These are phyloP conservation scores for Eidolon dupreanum DNA, from an alignment of 2,797 vertebrate species.

Conservation along the genomic window DNA sequence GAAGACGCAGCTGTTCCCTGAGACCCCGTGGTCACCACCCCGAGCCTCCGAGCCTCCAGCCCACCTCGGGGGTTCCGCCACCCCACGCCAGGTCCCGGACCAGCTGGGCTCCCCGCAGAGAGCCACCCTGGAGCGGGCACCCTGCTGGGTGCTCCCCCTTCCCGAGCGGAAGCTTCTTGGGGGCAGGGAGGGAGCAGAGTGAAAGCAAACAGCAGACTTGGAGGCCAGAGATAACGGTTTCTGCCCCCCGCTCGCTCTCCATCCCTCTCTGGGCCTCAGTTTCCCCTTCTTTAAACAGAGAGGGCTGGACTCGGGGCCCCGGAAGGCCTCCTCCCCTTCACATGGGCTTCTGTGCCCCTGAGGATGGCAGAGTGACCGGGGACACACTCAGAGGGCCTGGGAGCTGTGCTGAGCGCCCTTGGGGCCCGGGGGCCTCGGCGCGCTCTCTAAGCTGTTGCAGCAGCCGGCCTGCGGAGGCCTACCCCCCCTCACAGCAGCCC, in stretches of 20 bases:
- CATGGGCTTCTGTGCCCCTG: not conserved
- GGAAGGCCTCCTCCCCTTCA: not conserved
- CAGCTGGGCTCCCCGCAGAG: not conserved
- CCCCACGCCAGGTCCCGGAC: not conserved
- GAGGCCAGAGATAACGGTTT: not conserved
- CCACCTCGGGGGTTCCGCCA: not conserved
- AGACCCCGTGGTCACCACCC: accelerated
- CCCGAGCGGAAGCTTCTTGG: no score
- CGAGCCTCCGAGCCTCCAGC: accelerated
- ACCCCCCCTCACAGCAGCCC: not conserved
- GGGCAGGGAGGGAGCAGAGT: no score
- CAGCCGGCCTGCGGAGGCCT: not conserved
- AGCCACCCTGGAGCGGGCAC: not conserved
- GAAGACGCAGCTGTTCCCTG: no score
- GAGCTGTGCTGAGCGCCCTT: not conserved
- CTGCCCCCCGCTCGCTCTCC: not conserved
- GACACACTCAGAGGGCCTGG: not conserved
- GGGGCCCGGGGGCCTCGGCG: not conserved
- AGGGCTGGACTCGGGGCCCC: not conserved
- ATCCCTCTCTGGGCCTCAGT: not conserved
- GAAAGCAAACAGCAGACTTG: no score
- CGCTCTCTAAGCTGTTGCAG: not conserved
- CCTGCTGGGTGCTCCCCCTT: no score
- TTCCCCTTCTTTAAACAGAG: not conserved
- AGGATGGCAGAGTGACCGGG: not conserved